Base-by-base conservation (phyloP, 30 jellyfish, hydroid and myxozoan species). In the Aurelia aurita complex sp. Pacific region DNA sequence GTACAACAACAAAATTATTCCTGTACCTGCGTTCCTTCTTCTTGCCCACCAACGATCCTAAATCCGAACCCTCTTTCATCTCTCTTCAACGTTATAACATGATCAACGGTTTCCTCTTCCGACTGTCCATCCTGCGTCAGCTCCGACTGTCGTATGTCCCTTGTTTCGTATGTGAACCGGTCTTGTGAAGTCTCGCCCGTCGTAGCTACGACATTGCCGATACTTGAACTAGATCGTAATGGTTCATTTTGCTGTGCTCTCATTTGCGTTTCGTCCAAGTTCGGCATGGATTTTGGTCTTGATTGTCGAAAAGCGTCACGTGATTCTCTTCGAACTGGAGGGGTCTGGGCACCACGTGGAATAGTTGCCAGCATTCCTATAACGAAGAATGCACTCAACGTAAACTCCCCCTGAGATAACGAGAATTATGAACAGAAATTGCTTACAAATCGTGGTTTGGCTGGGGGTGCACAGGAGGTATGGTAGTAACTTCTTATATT, bases 11-110 rank as follows among this genome's bases (percentile, higher is more conserved):
- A 23, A 70, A 16, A 34, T 36, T 5, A 80, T 3, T 55, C 19
- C 64, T 61, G 35, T 57, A 94, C 99, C 97, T 89, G 99, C 3
- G 99, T 94, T 38, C 90, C 92, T 64, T 94, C 99, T 76, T 94
- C 99, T 55, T 89, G 90, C 9, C 99, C 99, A 5, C 99, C 99
- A 34, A 83, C 81, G 14, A 94, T 94, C 42, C 99, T 50, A 74
- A 94, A 89, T 11, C 99, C 99, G 54, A 94, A 94, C 10, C 99
- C 99, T 34, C 94, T 88, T 19, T 74, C 97, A 61, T 97, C 99
- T 55, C 97, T 69, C 63, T 89, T 85, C 85, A 94, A 63, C 11
- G 96, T 75, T 17, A 94, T 89, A 74, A 94, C 99, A 76, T 74
- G 84, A 76, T 94, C 99, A 23, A 66, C 82, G 54, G 76, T 81